A percentile compares a stretch with the other conserved stretches of the same genome.
phyloP scores from a whole-genome alignment of 2,113 vertebrate genomes.

The Cervus canadensis region DNA sequence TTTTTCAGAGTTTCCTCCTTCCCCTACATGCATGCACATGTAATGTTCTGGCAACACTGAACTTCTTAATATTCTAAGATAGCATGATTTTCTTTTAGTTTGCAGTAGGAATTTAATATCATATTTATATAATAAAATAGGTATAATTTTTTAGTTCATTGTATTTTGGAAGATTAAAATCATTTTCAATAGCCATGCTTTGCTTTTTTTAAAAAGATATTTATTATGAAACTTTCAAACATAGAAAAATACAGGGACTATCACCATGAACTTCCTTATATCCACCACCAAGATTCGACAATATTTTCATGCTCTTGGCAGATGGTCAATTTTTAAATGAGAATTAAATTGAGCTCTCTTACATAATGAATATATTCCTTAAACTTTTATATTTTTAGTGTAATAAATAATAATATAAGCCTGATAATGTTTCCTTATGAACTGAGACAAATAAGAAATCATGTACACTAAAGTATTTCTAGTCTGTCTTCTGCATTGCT shows the following conservation, averaged over 20 bases:
- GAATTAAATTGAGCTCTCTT: background rate
- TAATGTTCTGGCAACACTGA: background rate
- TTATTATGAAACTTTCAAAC: slow-evolving; percentile 20
- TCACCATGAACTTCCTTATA: background rate
- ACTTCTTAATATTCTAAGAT: background rate
- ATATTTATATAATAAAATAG: background rate
- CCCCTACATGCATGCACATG: background rate
- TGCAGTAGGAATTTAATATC: background rate
- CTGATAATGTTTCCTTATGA: background rate
- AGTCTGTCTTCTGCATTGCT: slow-evolving; percentile 56
- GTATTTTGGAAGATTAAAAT: background rate
- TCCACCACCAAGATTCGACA: background rate
- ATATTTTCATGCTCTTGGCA: background rate
- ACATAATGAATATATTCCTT: background rate
- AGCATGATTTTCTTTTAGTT: background rate
- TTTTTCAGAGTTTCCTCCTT: background rate
- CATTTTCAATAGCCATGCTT: background rate
- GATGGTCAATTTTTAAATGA: background rate
- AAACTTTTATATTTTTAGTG: background rate
- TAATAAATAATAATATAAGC: background rate
- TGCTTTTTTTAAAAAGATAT: background rate
- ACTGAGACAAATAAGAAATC: slow-evolving; percentile 1
- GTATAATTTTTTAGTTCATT: background rate
- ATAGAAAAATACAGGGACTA: background rate
- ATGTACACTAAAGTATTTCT: background rate